Base-by-base conservation (phyloP, 2,797 vertebrate genomes). In the Ptychobarbus kaznakovi region DNA sequence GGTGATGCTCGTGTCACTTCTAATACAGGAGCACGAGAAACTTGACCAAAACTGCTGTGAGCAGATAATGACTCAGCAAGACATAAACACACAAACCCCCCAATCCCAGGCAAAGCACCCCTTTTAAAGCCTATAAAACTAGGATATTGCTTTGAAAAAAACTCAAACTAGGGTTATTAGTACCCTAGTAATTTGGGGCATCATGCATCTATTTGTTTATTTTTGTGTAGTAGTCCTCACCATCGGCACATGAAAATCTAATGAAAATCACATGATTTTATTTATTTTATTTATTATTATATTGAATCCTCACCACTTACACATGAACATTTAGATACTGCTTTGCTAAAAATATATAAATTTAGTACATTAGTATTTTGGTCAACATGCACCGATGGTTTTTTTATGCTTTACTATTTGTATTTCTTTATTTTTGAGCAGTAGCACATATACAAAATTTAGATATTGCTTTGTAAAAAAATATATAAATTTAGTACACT, bases 41-140 rank as follows among this genome's bases (percentile, higher is more conserved):
- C 91, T 51, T 66, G 84, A 61, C 65, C 89, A 91, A 90, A 93
- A 90, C 89, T 88, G 92, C 93, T 90, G 82, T 88, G 38, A 93
- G 94, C 90, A 72, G 76, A 40, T 94, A 93, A 95, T 95, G 94
- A 95, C 91, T 94, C 93, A 94, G 78, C 84, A 83, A 44, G 53
- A 84, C 89, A 90, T 90, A 89, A 84, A 90, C 86, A 91, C 90
- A 79, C 42, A 42, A 86, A 65, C 18, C 35, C 61, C 3, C 22
- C 22, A 42, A 68, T 25, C 35, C 15, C 82, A 63, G 12, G 25
- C 4, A 22, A 44, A 49, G 32, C 69, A 84, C 46, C 61, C 25
- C 79, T 86, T 74, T 85, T 90, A 82, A 91, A 87, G 86, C 32
- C 32, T 63, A 28, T 42, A 69, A 72, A 83, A 69, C 58, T 25